Conservation (phyloP, 2,888 invertebrate genomes). For the Eupithecia vulgata region DNA sequence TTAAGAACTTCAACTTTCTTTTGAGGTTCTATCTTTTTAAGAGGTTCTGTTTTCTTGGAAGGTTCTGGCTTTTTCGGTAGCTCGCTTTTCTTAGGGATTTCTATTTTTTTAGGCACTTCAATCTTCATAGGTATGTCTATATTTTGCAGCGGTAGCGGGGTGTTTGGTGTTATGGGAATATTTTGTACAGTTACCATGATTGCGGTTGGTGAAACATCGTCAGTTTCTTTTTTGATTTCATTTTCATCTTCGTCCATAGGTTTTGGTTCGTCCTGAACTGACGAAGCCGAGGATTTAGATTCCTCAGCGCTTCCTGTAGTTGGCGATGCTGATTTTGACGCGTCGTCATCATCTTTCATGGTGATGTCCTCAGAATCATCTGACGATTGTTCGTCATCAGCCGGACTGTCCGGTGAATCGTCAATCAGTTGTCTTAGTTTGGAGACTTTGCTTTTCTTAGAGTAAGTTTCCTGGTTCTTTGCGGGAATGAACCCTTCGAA, state of each 20-base stretch:
- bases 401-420: conserved; percentile 79
- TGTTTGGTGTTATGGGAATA: conserved; percentile 64
- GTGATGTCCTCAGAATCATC: conserved; percentile 68
- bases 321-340: conserved; percentile 55
- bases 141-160: conserved; percentile 57
- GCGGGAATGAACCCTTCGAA: conserved; percentile 84
- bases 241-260: conserved; percentile 43
- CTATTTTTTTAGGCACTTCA: conserved; percentile 34
- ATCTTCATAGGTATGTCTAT: conserved; percentile 31
- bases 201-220: conserved; percentile 3
- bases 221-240: conserved; percentile 54
- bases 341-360: conserved; percentile 58
- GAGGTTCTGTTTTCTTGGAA: conserved; percentile 47
- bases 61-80: conserved; percentile 43
- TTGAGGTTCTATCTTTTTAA: conserved; percentile 46
- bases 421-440: conserved; percentile 77
- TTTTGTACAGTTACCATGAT: conserved; percentile 41
- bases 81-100: conserved; percentile 15
- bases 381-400: conserved; percentile 82
- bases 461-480: conserved; percentile 82
- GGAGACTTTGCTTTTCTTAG: conserved; percentile 78
- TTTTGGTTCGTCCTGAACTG: conserved; percentile 45
- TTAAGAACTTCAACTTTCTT: conserved; percentile 40
- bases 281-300: conserved; percentile 54
- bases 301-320: conserved; percentile 53